A percentile compares a stretch with the other conserved stretches of the same genome.
phyloP scores from a whole-genome alignment of 2,888 invertebrate genomes.

The Apomyelois bistriatella region DNA sequence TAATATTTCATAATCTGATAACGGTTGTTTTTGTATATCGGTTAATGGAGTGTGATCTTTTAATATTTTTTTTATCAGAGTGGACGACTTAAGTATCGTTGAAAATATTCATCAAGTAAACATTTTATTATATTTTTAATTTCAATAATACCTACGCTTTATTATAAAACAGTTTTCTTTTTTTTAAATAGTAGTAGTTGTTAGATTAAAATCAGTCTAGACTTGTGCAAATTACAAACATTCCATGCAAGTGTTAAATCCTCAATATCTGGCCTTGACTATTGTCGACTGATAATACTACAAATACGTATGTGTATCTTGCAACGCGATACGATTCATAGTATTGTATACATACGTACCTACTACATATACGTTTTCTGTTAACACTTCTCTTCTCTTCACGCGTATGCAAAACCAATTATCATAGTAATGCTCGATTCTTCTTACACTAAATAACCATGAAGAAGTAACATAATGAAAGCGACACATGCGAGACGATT shows the following conservation, averaged over 20 bases:
- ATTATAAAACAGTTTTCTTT: neutral
- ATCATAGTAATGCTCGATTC: slow-evolving; percentile 39
- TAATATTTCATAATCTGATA: slow-evolving; percentile 7
- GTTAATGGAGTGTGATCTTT: neutral
- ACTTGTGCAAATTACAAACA: neutral
- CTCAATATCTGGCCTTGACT: slow-evolving; percentile 50
- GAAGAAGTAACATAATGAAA: slow-evolving; percentile 37
- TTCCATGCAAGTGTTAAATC: slow-evolving; percentile 2
- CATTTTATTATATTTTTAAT: neutral
- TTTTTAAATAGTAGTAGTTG: neutral
- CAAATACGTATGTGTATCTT: slow-evolving; percentile 28
- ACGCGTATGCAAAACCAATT: slow-evolving; percentile 42
- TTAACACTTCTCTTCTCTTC: slow-evolving; percentile 38
- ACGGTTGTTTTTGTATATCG: neutral
- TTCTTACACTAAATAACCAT: slow-evolving; percentile 41
- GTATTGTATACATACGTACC: slow-evolving; percentile 25
- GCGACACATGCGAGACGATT: slow-evolving; percentile 35
- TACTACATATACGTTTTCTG: slow-evolving; percentile 36
- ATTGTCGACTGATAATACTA: slow-evolving; percentile 62
- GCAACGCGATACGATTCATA: slow-evolving; percentile 28
- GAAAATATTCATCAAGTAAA: neutral
- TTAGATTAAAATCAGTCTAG: neutral
- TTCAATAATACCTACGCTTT: neutral
- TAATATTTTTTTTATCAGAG: neutral
- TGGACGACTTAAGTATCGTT: neutral